Evolutionary conservation across 2,888 invertebrate genomes (phyloP).

Genomic region (Harpagoxenus sublaevis): DNA sequence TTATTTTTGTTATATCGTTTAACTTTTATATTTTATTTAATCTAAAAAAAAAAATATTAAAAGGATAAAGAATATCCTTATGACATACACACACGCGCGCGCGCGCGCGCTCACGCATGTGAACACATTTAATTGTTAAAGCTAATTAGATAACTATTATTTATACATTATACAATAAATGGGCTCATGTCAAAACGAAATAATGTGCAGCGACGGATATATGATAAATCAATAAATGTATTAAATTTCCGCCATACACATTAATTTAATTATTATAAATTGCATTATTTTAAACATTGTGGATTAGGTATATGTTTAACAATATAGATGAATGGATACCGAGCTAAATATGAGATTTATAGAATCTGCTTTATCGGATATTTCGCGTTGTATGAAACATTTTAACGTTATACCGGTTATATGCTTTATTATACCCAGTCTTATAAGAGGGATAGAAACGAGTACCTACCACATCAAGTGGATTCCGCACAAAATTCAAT

Average conservation of each 20-base stretch:
- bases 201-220: constrained; percentile 33
- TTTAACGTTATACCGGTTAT: background rate
- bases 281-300: constrained; percentile 46
- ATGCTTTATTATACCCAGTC: background rate
- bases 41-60: background rate
- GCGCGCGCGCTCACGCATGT: too few species aligned
- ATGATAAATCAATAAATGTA: constrained; percentile 39
- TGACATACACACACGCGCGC: background rate
- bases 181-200: constrained; percentile 24
- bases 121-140: background rate
- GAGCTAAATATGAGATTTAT: constrained; percentile 32
- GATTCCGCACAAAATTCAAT: background rate
- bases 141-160: background rate
- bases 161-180: constrained; percentile 9
- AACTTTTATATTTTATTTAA: background rate
- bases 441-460: background rate
- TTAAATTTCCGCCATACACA: constrained; percentile 13
- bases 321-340: background rate
- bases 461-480: background rate
- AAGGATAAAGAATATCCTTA: background rate
- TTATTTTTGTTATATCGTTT: background rate
- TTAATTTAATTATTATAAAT: constrained; percentile 50
- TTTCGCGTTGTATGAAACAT: background rate
- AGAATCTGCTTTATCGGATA: constrained; percentile 22
- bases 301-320: constrained; percentile 41